Conservation (phyloP, 2,888 invertebrate species). For the Catocala sponsa region DNA sequence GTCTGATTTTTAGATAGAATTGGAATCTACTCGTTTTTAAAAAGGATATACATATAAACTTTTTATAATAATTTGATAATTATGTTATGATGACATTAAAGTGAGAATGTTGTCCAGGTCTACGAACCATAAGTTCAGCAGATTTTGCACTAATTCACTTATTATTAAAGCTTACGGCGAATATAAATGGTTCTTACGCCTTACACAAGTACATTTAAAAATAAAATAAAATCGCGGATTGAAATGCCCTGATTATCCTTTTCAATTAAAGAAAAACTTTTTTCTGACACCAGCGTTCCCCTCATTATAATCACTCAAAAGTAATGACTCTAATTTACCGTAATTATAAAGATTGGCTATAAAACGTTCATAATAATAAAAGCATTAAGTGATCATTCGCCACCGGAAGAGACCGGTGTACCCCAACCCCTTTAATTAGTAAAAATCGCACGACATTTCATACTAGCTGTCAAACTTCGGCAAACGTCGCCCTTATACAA, state of each 20-base stretch:
- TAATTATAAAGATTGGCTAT: constrained; percentile 28
- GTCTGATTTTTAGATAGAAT: too few species aligned
- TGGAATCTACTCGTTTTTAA: too few species aligned
- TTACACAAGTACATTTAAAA: too few species aligned
- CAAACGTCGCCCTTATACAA: constrained; percentile 72
- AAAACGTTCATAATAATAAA: constrained; percentile 41
- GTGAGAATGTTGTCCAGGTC: too few species aligned
- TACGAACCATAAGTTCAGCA: too few species aligned
- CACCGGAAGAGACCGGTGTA: constrained; percentile 37
- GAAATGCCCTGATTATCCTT: too few species aligned
- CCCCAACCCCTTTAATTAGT: constrained; percentile 75
- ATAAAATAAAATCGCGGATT: background rate
- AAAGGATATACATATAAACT: too few species aligned
- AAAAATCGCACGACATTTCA: constrained; percentile 86
- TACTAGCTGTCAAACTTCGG: constrained; percentile 82
- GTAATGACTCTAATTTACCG: constrained; percentile 27
- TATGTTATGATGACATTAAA: too few species aligned
- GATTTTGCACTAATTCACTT: too few species aligned
- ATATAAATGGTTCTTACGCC: too few species aligned
- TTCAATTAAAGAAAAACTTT: constrained; percentile 1
- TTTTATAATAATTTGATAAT: too few species aligned
- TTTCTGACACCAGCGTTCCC: background rate
- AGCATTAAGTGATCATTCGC: constrained; percentile 34
- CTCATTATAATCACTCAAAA: constrained; percentile 15
- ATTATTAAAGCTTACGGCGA: too few species aligned